Evolutionary conservation across 2,113 vertebrate species (phyloP).

Genomic region (Oryctolagus cuniculus): mOryCun1.1 NC_091437.1:17104501-17105000

Average conservation of each 20-base stretch:
- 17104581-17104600: not conserved
- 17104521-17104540: not conserved
- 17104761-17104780: not conserved
- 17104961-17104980: too few relatives aligned
- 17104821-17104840: not conserved
- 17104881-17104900: not conserved
- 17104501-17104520: not conserved
- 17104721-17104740: not conserved
- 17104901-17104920: not conserved
- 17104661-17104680: not conserved
- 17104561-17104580: not conserved
- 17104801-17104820: not conserved
- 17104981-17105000: not conserved
- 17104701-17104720: not conserved
- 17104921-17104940: not conserved
- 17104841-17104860: not conserved
- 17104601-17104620: not conserved
- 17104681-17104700: slow-evolving; percentile 6
- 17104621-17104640: slow-evolving; percentile 23
- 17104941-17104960: not conserved
- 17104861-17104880: not conserved
- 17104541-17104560: not conserved
- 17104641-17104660: not conserved
- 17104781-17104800: not conserved
- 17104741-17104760: not conserved